phyloP scores from a whole-genome alignment of 1,140 invertebrate genomes.

The Papilio aristodemus region DNA sequence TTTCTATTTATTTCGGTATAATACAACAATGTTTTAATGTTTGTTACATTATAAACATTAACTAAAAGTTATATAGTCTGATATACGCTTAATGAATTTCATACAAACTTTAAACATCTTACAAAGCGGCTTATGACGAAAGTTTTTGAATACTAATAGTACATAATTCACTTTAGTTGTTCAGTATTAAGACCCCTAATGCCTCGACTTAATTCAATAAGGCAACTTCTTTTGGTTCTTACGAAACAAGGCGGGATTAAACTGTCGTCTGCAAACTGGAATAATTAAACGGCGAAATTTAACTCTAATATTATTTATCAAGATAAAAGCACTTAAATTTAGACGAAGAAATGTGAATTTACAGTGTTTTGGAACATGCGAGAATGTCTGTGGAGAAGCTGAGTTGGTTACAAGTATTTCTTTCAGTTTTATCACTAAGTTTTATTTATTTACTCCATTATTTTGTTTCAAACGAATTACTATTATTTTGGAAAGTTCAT shows the following conservation, averaged over 20 bases:
- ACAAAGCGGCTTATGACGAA: constrained; percentile 29
- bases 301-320: background rate
- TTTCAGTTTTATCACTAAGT: too few species aligned
- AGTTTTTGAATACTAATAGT: constrained; percentile 34
- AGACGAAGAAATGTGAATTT: background rate
- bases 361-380: background rate
- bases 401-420: background rate
- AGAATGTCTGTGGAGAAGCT: background rate
- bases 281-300: constrained; percentile 25
- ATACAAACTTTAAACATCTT: constrained; percentile 25
- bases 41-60: background rate
- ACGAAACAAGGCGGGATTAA: constrained; percentile 27
- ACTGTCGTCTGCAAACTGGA: constrained; percentile 30
- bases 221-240: constrained; percentile 32
- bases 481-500: too few species aligned
- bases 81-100: constrained; percentile 18
- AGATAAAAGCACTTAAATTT: background rate
- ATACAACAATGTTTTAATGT: background rate
- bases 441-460: too few species aligned
- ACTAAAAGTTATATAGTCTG: constrained; percentile 22
- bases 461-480: too few species aligned
- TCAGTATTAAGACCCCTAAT: constrained; percentile 29
- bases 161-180: constrained; percentile 34
- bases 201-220: constrained; percentile 32
- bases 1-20: too few species aligned